Conservation (phyloP, 2,113 vertebrate genomes). For the Daubentonia madagascariensis region DNA sequence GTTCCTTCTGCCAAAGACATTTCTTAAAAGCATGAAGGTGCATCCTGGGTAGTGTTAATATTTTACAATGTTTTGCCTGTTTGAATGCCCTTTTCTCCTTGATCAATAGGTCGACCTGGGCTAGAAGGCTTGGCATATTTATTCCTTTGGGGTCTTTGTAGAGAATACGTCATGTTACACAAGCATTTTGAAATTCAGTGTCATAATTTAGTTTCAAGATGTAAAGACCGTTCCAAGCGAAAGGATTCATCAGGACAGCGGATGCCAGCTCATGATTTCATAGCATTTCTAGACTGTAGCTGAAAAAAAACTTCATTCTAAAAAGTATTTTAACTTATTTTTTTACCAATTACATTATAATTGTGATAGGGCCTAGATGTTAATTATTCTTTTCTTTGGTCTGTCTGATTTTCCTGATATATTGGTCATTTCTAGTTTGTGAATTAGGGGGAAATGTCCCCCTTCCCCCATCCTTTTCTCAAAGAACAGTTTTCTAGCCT, state of each 20-base stretch:
- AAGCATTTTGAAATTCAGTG: slow-evolving; percentile 42
- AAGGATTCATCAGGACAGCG: neutral
- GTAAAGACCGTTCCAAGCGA: neutral
- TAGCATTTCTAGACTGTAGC: neutral
- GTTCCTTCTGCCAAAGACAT: neutral
- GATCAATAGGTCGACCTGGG: slow-evolving; percentile 51
- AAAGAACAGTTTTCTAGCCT: neutral
- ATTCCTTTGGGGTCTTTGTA: neutral
- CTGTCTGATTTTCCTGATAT: neutral
- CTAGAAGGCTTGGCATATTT: slow-evolving; percentile 3
- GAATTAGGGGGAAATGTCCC: neutral
- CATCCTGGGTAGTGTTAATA: slow-evolving; percentile 59
- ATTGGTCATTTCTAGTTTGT: neutral
- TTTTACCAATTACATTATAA: neutral
- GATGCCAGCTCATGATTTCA: neutral
- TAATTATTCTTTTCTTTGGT: neutral
- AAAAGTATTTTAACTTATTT: neutral
- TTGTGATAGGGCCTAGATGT: neutral
- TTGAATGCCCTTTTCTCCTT: slow-evolving; percentile 52
- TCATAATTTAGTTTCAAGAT: slow-evolving; percentile 52
- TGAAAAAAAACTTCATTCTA: neutral
- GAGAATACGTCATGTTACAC: slow-evolving; percentile 8
- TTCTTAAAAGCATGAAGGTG: slow-evolving; percentile 62
- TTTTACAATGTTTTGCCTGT: slow-evolving; percentile 54
- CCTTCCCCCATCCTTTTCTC: neutral